phyloP scores from a whole-genome alignment of 2,888 invertebrate species.

The Plusia festucae region DNA sequence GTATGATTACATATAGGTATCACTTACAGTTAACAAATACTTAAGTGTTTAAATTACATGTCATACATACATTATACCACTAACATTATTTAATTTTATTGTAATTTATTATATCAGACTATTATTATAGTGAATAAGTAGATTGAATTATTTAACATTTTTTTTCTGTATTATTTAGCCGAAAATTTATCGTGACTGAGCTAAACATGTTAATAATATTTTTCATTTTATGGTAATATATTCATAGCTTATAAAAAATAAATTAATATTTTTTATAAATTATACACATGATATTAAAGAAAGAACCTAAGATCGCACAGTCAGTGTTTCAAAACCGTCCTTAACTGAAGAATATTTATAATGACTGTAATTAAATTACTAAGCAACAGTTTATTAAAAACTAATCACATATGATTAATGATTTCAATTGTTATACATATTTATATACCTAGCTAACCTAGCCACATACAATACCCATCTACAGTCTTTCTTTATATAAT shows the following conservation, averaged over 20 bases:
- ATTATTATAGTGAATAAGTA: not conserved
- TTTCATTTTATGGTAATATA: not conserved
- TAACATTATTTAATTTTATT: not conserved
- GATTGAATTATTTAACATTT: not conserved
- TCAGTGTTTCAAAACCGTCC: too few species aligned
- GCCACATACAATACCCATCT: constrained; percentile 41
- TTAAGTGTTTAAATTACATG: not conserved
- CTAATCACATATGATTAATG: too few species aligned
- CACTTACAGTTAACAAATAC: constrained; percentile 1
- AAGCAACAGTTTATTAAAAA: not conserved
- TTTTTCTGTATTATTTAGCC: not conserved
- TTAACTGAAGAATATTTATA: not conserved
- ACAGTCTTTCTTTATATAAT: constrained; percentile 54
- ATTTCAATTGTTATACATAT: too few species aligned
- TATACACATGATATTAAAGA: too few species aligned
- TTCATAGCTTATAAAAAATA: not conserved
- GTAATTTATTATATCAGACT: not conserved
- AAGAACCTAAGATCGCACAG: too few species aligned
- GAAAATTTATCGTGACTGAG: not conserved
- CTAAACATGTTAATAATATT: not conserved
- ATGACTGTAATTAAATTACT: not conserved
- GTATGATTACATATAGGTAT: not conserved
- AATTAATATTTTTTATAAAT: not conserved
- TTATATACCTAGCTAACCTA: too few species aligned
- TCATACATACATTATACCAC: not conserved